phyloP scores from a whole-genome alignment of 2,888 invertebrate genomes.

The Barypeithes pellucidus region DNA sequence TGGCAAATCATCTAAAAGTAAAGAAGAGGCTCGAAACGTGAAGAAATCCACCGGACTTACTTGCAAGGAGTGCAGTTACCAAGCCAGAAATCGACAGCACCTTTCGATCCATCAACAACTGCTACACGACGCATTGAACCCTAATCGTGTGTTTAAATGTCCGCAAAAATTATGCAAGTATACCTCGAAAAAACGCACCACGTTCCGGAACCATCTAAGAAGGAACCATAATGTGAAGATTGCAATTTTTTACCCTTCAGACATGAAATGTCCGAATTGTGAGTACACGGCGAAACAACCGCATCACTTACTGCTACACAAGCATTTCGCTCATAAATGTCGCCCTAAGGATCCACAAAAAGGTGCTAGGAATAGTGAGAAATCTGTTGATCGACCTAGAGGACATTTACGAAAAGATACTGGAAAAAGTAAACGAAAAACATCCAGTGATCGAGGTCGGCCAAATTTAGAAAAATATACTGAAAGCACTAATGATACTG shows the following conservation, averaged over 20 bases:
- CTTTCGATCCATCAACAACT: not conserved
- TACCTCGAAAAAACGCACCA: not conserved
- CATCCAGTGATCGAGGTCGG: too few species aligned
- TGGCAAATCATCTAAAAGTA: not conserved
- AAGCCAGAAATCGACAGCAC: not conserved
- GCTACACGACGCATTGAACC: not conserved
- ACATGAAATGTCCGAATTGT: constrained; percentile 4
- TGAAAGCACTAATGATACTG: too few species aligned
- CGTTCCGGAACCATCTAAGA: not conserved
- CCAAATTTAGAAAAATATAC: too few species aligned
- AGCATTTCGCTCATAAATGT: not conserved
- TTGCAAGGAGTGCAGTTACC: not conserved
- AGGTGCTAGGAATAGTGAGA: not conserved
- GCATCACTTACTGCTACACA: not conserved
- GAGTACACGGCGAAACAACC: not conserved
- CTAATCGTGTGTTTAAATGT: not conserved
- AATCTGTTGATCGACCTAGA: too few species aligned
- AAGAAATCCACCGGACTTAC: not conserved
- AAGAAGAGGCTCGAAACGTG: not conserved
- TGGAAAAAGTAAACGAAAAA: too few species aligned
- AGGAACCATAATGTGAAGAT: not conserved
- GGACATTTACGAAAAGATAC: too few species aligned
- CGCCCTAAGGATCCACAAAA: not conserved
- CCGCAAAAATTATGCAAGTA: not conserved
- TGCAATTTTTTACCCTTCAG: not conserved